Conservation (phyloP, 2,888 invertebrate genomes). For the Ormyrus labotus region DNA sequence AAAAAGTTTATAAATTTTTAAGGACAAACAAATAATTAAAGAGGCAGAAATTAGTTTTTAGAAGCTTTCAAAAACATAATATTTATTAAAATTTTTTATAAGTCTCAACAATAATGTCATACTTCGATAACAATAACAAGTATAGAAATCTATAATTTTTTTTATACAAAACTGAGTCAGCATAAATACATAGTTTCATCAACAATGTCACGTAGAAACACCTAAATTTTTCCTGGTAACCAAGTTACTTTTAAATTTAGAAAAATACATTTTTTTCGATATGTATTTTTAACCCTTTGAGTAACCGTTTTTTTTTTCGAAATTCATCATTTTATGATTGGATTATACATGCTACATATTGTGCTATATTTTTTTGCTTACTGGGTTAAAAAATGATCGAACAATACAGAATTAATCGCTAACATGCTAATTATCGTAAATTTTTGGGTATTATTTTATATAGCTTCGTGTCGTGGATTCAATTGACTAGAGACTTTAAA, state of each 20-base stretch:
- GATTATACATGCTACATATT: too few species aligned
- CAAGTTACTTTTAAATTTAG: slow-evolving; percentile 31
- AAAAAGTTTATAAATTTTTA: too few species aligned
- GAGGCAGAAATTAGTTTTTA: slow-evolving; percentile 18
- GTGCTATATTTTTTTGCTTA: too few species aligned
- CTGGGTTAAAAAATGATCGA: too few species aligned
- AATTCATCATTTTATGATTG: too few species aligned
- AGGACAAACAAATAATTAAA: too few species aligned
- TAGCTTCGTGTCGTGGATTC: too few species aligned
- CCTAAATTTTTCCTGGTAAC: slow-evolving; percentile 13
- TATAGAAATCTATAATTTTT: slow-evolving; percentile 56
- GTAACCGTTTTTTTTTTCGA: neutral
- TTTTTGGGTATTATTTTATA: too few species aligned
- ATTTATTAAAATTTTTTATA: slow-evolving; percentile 56
- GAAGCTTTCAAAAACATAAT: slow-evolving; percentile 47
- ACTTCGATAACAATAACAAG: slow-evolving; percentile 52
- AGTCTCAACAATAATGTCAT: slow-evolving; percentile 48
- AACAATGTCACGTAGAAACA: slow-evolving; percentile 4
- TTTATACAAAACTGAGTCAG: slow-evolving; percentile 57
- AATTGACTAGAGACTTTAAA: too few species aligned
- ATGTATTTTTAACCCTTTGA: slow-evolving; percentile 36
- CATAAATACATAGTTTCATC: slow-evolving; percentile 42
- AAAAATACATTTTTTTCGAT: slow-evolving; percentile 39
- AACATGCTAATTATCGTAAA: too few species aligned
- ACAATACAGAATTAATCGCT: too few species aligned